These are phyloP conservation scores for Hyperoplus immaculatus DNA, from an alignment of 2,797 vertebrate genomes.

Conservation along the genomic window DNA sequence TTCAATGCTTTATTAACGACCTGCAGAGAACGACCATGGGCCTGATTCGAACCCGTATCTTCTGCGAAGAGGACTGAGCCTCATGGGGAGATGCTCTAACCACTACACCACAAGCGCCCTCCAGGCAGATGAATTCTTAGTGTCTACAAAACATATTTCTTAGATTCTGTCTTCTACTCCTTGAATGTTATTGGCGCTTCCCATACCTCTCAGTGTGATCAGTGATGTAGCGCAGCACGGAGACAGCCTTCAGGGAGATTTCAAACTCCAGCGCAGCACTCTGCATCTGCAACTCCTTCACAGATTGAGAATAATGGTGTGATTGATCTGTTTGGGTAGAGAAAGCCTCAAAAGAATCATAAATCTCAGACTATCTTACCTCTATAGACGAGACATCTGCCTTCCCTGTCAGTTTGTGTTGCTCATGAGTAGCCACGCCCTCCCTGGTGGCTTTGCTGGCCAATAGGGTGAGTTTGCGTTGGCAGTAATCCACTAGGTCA, in stretches of 20 bases:
- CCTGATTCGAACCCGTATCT: no score
- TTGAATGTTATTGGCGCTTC: not conserved
- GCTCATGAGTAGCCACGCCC: constrained; percentile 11
- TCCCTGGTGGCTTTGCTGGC: constrained; percentile 73
- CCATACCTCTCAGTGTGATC: constrained; percentile 91
- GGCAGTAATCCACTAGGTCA: constrained; percentile 96
- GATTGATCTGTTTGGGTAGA: not conserved
- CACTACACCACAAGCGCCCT: no score
- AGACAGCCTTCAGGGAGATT: constrained; percentile 93
- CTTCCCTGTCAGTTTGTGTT: constrained; percentile 34
- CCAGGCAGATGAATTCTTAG: no score
- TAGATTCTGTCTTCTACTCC: not conserved
- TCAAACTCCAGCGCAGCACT: constrained; percentile 91
- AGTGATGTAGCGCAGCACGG: constrained; percentile 94
- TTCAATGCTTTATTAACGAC: no score
- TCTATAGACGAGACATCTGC: constrained; percentile 79
- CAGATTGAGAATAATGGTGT: not conserved
- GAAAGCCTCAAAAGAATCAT: not conserved
- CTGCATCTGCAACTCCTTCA: constrained; percentile 91
- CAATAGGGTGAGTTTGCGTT: constrained; percentile 92
- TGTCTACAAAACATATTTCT: not conserved
- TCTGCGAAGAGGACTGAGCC: no score
- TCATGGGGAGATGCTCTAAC: no score
- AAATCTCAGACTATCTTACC: constrained; percentile 74
- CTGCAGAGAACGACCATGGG: no score